A percentile compares a stretch with the other conserved stretches of the same genome.
phyloP scores from a whole-genome alignment of 1,140 invertebrate species.

The Scylla paramamosain region DNA sequence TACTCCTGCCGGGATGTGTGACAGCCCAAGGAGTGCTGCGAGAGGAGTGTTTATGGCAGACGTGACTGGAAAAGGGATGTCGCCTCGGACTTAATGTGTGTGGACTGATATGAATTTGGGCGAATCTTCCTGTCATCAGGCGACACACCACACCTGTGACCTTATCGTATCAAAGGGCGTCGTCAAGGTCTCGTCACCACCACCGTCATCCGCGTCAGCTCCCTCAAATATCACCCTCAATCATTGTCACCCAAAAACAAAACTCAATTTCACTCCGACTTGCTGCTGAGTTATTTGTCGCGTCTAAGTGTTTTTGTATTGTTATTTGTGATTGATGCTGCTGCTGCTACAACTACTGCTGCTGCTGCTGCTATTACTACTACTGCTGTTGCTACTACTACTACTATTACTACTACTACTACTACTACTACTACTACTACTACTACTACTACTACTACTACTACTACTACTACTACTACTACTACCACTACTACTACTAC shows the following conservation, averaged over 20 bases:
- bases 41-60: not conserved
- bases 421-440: no score
- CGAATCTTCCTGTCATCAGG: not conserved
- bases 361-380: no score
- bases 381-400: no score
- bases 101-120: not conserved
- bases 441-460: not conserved
- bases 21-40: not conserved
- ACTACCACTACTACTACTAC: not conserved
- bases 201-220: not conserved
- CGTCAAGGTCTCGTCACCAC: not conserved
- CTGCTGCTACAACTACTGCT: no score
- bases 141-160: not conserved
- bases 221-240: not conserved
- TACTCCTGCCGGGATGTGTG: not conserved
- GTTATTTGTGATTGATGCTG: no score
- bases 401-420: no score
- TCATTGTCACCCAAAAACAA: not conserved
- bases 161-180: conserved; percentile 11
- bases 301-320: no score
- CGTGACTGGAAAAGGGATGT: not conserved
- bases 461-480: not conserved
- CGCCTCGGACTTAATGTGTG: conserved; percentile 23
- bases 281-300: no score
- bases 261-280: not conserved